A percentile compares a stretch with the other conserved stretches of the same genome.
Evolutionary conservation across 2,888 invertebrate genomes (phyloP).

Genomic region (Himalopsyche anomala): DNA sequence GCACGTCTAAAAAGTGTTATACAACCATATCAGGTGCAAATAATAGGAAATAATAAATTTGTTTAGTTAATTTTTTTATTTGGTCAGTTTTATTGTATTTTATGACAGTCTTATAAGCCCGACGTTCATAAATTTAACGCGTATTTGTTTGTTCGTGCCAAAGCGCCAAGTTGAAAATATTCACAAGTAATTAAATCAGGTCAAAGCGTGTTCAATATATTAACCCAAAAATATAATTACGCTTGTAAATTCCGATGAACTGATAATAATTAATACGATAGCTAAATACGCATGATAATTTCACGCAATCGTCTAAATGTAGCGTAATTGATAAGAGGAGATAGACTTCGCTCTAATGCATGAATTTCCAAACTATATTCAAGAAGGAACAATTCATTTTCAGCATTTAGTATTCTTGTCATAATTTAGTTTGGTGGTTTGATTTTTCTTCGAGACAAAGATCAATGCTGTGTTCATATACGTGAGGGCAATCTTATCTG

Average conservation of each 20-base stretch:
- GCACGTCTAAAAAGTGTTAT: neutral
- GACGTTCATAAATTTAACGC: neutral
- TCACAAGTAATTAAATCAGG: neutral
- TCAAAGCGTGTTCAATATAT: neutral
- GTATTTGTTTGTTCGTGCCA: constrained; percentile 2
- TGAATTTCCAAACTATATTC: too few relatives aligned
- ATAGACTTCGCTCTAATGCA: too few relatives aligned
- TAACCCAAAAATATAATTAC: neutral
- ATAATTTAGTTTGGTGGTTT: too few relatives aligned
- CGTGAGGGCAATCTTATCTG: too few relatives aligned
- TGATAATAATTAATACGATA: constrained; percentile 17
- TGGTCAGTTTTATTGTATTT: constrained; percentile 17
- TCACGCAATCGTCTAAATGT: neutral
- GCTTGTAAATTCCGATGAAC: constrained; percentile 8
- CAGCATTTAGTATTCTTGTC: too few relatives aligned
- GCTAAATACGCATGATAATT: neutral
- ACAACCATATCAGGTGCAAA: neutral
- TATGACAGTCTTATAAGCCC: neutral
- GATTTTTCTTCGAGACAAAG: too few relatives aligned
- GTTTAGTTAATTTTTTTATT: neutral
- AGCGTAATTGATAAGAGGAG: neutral
- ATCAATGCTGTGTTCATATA: too few relatives aligned
- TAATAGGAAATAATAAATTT: constrained; percentile 1
- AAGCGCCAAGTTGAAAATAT: neutral
- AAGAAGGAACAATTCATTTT: too few relatives aligned